Conservation (phyloP, 92 coral and sea anemone species). For the Heteractis magnifica region DNA sequence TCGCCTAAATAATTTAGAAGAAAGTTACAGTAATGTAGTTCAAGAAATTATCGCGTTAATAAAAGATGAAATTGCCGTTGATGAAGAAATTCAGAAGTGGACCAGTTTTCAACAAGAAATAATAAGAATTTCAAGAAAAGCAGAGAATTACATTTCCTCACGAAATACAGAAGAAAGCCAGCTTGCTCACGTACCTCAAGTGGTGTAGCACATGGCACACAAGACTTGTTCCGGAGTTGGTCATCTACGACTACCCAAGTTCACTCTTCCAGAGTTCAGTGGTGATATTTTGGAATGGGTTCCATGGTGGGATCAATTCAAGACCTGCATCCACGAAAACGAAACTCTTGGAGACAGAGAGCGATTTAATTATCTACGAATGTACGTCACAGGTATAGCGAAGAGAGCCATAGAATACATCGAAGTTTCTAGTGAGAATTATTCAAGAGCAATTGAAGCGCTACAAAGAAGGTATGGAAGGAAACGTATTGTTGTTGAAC, state of each 20-base stretch:
- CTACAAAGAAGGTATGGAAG: conserved; percentile 38
- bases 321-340: conserved; percentile 27
- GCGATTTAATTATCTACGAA: neutral
- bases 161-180: neutral
- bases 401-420: conserved; percentile 1
- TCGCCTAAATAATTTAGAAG: neutral
- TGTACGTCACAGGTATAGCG: neutral
- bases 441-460: conserved; percentile 19
- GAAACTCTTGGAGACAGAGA: conserved; percentile 1
- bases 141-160: neutral
- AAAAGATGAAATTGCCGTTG: neutral
- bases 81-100: neutral
- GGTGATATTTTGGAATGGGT: conserved; percentile 25
- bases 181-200: neutral
- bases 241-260: conserved; percentile 11
- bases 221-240: conserved; percentile 2
- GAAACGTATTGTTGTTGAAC: conserved; percentile 23
- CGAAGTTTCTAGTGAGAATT: conserved; percentile 1
- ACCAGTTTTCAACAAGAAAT: neutral
- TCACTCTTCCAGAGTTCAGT: conserved; percentile 1
- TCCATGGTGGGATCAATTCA: neutral
- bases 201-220: conserved; percentile 2
- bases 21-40: neutral
- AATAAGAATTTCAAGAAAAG: neutral
- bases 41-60: neutral